Evolutionary conservation across 1,140 invertebrate species (phyloP), one percentile per base, ranked within the genome.

Genomic region (Pinna nobilis): DNA sequence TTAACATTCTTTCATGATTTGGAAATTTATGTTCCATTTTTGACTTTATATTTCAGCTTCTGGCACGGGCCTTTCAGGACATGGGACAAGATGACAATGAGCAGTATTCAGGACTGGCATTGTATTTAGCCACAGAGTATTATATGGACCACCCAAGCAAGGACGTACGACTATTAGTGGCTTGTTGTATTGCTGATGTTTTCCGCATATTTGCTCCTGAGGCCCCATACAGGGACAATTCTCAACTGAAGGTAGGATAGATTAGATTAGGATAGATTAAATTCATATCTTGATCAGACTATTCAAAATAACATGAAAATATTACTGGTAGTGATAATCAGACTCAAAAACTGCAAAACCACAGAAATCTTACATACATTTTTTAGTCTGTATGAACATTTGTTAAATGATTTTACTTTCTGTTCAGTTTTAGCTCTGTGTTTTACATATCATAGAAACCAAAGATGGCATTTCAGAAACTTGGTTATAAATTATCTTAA

Each of bases 151-250:
- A 99, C 89, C 91, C 91, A 39, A 97, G 95, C 70, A 94, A 95
- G 83, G 97, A 99, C 91, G 97, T 99, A 0, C 95, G 98, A 84
- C 90, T 99, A 53, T 89, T 98, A 3, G 95, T 98, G 78, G 97
- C 97, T 0, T 99, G 97, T 88, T 98, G 97, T 86, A 96, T 99
- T 82, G 97, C 97, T 32, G 97, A 99, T 90, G 96, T 99, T 28
- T 92, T 99, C 44, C 90, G 97, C 73, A 96, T 99, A n/a, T 99
- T 98, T 90, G 97, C 97, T 9, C 97, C 97, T n/a, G 97, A 98
- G 88, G 97, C 97, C 70, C 97, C 97, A 0, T 99, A 98, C 87
- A 98, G 97, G 90, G 96, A 98, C 88, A 93, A 95, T 39, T 94
- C 96, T 66, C 95, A 97, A 90, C 94, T 98, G 57, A 95, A 95